Percentiles rank a stretch among this genome's conserved stretches.
Evolutionary conservation across 2,797 vertebrate genomes (phyloP).

Genomic region (Esox lucius): DNA sequence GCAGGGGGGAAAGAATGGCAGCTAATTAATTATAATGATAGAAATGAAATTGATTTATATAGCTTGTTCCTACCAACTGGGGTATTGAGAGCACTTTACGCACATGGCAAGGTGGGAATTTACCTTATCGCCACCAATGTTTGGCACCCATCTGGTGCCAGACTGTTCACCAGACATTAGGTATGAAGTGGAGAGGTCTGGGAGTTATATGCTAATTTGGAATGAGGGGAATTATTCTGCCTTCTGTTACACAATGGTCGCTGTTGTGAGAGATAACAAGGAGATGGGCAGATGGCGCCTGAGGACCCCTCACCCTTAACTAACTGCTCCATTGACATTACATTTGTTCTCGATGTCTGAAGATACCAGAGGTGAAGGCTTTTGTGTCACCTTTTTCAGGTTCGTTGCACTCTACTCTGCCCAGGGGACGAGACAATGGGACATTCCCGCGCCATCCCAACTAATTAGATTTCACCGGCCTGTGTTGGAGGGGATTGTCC

Average conservation of each 20-base stretch:
- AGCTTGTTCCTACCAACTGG: no score
- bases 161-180: no score
- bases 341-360: constrained; percentile 2
- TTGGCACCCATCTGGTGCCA: no score
- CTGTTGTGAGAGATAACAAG: constrained; percentile 59
- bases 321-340: constrained; percentile 22
- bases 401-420: constrained; percentile 16
- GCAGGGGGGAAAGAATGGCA: constrained; percentile 19
- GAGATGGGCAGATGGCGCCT: constrained; percentile 48
- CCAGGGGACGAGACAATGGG: constrained; percentile 19
- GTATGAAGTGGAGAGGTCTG: no score
- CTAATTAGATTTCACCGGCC: constrained; percentile 34
- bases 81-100: no score
- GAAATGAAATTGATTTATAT: no score
- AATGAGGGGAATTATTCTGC: neutral
- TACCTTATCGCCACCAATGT: no score
- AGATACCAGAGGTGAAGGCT: constrained; percentile 29
- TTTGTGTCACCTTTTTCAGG: constrained; percentile 36
- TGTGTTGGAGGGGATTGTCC: constrained; percentile 20
- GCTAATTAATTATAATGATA: neutral
- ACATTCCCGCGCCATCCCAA: constrained; percentile 28
- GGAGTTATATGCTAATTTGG: no score
- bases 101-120: no score
- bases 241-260: constrained; percentile 50
- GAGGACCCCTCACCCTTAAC: constrained; percentile 34